A percentile compares a stretch with the other conserved stretches of the same genome.
These are phyloP conservation scores for Microplitis manilae DNA, from an alignment of 2,888 invertebrate species.

Conservation along the genomic window DNA sequence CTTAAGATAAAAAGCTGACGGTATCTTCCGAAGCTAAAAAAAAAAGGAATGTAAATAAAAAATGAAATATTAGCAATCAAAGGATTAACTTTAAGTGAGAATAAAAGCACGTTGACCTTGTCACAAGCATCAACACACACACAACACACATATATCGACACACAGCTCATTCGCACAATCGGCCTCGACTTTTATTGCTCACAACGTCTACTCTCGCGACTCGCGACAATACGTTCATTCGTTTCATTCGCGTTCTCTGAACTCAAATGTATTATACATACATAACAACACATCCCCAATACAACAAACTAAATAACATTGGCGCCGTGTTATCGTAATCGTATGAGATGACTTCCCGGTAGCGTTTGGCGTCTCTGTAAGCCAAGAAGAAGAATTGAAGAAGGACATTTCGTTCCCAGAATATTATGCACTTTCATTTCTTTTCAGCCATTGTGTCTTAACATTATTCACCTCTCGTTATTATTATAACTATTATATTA, in stretches of 20 bases:
- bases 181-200: slow-evolving; percentile 21
- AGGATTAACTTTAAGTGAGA: slow-evolving; percentile 14
- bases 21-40: neutral
- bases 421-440: slow-evolving; percentile 41
- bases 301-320: slow-evolving; percentile 17
- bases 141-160: neutral
- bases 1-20: neutral
- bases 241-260: neutral
- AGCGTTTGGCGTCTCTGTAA: slow-evolving; percentile 37
- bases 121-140: slow-evolving; percentile 9
- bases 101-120: slow-evolving; percentile 31
- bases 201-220: neutral
- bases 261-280: neutral
- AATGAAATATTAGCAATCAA: neutral
- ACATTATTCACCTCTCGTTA: neutral
- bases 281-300: neutral
- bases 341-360: slow-evolving; percentile 53
- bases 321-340: slow-evolving; percentile 59
- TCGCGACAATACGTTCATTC: neutral
- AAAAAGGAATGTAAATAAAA: neutral
- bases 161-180: slow-evolving; percentile 6
- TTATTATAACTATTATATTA: neutral
- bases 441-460: slow-evolving; percentile 5
- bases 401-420: slow-evolving; percentile 48
- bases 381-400: slow-evolving; percentile 47